Evolutionary conservation across 2,797 vertebrate genomes (phyloP), one percentile per base, ranked within the genome.

Genomic region (Ptychobarbus kaznakovi): DNA sequence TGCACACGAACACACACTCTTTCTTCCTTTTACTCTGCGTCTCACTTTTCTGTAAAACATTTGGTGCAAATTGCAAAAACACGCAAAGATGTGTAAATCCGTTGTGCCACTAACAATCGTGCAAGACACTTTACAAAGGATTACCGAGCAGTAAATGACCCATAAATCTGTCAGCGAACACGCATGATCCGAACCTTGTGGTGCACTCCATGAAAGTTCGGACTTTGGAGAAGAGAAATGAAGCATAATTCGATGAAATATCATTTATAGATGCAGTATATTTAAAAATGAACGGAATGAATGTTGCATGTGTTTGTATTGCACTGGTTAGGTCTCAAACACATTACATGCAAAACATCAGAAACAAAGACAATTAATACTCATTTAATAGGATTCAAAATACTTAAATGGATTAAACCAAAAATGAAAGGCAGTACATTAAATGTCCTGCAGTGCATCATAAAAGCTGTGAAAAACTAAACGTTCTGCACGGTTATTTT

Each of bases 71-170:
- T 28, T 38, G 56, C 16, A 73, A 44, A 72, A 80, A 20, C n/a
- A 51, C 2, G 1, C 8, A 61, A 63, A 74, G 4, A 74, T 3
- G 12, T 22, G 40, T 49, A 63, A 74, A 82, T 18, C 35, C 49
- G 28, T 42, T 44, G 20, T 10, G 16, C 38, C 11, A n/a, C 56
- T 82, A 56, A 72, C 44, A 81, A 69, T 13, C 16, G 25, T 86
- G n/a, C 70, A 80, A 46, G 22, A 83, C 70, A 83, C 72, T 81
- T 73, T 12, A 63, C 40, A 84, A 10, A 40, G 28, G 12, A 66
- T 28, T 46, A 61, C 4, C n/a, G 15, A n/a, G 32, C 65, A 40
- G 18, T 32, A 74, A 79, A 56, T 46, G 11, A 74, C 2, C 51
- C 35, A 63, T 79, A 65, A 66, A 83, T n/a, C 16, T 51, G 73